Evolutionary conservation across 2,888 invertebrate species (phyloP), one percentile per base, ranked within the genome.

Genomic region (Drosophila mimica): DNA sequence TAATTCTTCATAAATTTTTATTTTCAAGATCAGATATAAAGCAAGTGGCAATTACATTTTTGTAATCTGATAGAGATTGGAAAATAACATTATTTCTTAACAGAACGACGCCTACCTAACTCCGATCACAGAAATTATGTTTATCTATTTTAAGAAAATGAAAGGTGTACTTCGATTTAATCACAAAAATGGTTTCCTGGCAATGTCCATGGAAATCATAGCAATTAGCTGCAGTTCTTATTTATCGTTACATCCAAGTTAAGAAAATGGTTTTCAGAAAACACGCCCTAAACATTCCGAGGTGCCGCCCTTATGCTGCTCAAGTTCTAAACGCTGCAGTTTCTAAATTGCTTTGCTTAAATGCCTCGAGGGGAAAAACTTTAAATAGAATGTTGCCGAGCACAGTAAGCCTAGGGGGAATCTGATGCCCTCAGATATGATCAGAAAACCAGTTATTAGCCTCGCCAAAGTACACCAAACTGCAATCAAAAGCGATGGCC

Each of bases 401-500:
- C 54, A 28, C 51, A 48, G 31, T 59, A 31, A 49, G 34, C 30
- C 20, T 46, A 40, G 30, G 71, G 58, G 65, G 48, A 62, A 40
- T 66, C 61, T 38, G 31, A 60, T 62, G 75, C 64, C 51, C 63
- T 70, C 58, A 65, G 68, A 79, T 72, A 79, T 65, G 62, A 79
- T 67, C 76, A 59, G 63, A 30, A 53, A 78, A 78, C 78, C 78
- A 79, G 78, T 78, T 78, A 78, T 78, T 78, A 78, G 76, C 71
- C 43, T 46, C 48, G 54, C 38, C 57, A 57, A 57, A 57, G 60
- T 51, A 60, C 38, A 49, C 51, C 52, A 53, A 59, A 51, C 59
- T 28, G 70, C 64, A 71, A 78, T 78, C 78, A 79, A 68, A 75
- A 78, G 75, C 67, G 43, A 63, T 79, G 78, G 72, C 74, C 76